Evolutionary conservation across 2,113 vertebrate species (phyloP), one percentile per base, ranked within the genome.

Genomic region (Callipepla squamata): DNA sequence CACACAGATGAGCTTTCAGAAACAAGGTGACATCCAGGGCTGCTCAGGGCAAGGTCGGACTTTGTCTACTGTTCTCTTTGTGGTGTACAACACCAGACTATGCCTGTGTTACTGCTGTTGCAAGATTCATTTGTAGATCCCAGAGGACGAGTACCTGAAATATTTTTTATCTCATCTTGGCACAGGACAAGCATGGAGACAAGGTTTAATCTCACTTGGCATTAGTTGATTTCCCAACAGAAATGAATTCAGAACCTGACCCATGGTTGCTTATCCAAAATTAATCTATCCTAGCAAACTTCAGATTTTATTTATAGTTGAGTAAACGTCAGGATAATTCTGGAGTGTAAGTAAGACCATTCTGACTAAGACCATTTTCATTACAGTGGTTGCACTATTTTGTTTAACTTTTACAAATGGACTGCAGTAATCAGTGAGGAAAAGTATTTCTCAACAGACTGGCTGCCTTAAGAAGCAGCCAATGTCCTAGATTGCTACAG

Each of bases 41-140:
- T 76, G 17, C 36, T 80, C 18, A 10, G 6, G 23, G 10, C 28
- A 67, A n/a, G 51, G 28, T 50, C 25, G 68, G 14, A 55, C 16
- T 74, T 58, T 50, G 14, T 23, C 83, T 87, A 65, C 5, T n/a
- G 23, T 12, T 80, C 17, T 23, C n/a, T 70, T n/a, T 1, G 3
- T 53, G 51, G 7, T 26, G 32, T 6, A 65, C 1, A 76, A 25
- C 13, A 40, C 4, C 1, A 0, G 7, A 16, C n/a, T 53, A 9
- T 4, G 5, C 7, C 73, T 75, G 40, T 6, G 3, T 47, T 78
- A 30, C 34, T 7, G 8, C 82, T 32, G 16, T 6, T 70, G n/a
- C 15, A 65, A 72, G 15, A 76, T 63, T 75, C 18, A 11, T 30
- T 6, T 1, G 0, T 7, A 16, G 13, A 12, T 72, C 36, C 15